Evolutionary conservation across 2,888 invertebrate species (phyloP), one percentile per base, ranked within the genome.

Genomic region (Agonopterix heracliana): DNA sequence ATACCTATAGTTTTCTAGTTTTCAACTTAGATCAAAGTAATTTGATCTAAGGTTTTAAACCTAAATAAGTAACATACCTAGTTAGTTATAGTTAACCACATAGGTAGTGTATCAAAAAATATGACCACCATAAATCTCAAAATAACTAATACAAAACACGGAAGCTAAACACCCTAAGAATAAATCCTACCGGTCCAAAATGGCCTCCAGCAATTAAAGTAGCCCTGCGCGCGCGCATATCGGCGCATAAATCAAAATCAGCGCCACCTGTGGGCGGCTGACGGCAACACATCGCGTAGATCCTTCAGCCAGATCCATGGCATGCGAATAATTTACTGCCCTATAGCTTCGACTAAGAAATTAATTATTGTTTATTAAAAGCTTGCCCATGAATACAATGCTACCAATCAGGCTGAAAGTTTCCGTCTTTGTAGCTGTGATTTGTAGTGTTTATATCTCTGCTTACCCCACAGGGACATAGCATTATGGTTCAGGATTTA

Each of bases 201-300:
- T 26, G 46, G 46, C 46, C 46, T 46, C 41, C n/a, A 35, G 51
- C 51, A 52, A 48, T 52, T 52, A 48, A 52, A 42, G 56, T 57
- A 54, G 57, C 57, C 53, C 56, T 58, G 66, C 54, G 61, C 63
- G 53, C 55, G 64, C 62, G 54, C 49, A 45, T 35, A 47, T 47
- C 47, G 11, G 41, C 45, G 60, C 69, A 71, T 70, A 71, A 75
- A 76, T 75, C 74, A 71, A 68, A 71, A 71, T 74, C 74, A 74
- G 60, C 68, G 66, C 69, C 74, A 76, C 67, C 73, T 72, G 69
- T 74, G 71, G 71, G 74, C 69, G 70, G 63, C 50, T 52, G 64
- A 57, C 63, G 57, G 56, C 52, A 57, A 62, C 60, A 63, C 58
- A 62, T 63, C 62, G 55, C 56, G 57, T 53, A 54, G 57, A 58